Percentiles rank a stretch among this genome's conserved stretches.
These are phyloP conservation scores for Melanaphis sacchari DNA, from an alignment of 1,140 invertebrate genomes.

Conservation along the genomic window DNA sequence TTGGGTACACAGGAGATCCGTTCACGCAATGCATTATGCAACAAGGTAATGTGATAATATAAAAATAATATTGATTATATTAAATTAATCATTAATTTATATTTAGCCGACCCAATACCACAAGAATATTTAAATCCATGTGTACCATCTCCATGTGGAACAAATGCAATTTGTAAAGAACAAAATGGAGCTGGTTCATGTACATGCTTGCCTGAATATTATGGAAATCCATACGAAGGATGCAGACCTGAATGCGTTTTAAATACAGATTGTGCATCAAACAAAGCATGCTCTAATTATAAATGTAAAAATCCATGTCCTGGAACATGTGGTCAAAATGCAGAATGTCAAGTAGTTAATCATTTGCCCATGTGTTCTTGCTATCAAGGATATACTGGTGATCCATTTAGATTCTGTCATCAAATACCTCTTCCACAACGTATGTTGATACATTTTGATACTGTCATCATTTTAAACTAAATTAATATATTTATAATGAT, in stretches of 20 bases:
- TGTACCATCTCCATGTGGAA: slow-evolving; percentile 70
- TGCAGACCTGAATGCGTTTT: slow-evolving; percentile 77
- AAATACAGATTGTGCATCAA: slow-evolving; percentile 73
- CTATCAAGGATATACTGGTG: slow-evolving; percentile 64
- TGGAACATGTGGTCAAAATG: slow-evolving; percentile 67
- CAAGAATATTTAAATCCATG: slow-evolving; percentile 64
- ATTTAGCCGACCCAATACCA: slow-evolving; percentile 62
- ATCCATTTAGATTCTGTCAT: slow-evolving; percentile 67
- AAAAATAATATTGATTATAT: neutral
- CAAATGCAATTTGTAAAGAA: slow-evolving; percentile 71
- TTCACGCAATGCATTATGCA: slow-evolving; percentile 66
- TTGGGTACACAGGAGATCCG: slow-evolving; percentile 69
- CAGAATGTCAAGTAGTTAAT: slow-evolving; percentile 69
- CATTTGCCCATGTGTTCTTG: slow-evolving; percentile 70
- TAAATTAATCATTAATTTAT: slow-evolving; percentile 23
- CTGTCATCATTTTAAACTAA: slow-evolving; percentile 53
- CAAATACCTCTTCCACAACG: slow-evolving; percentile 64
- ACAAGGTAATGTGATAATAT: slow-evolving; percentile 41
- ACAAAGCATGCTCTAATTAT: slow-evolving; percentile 72
- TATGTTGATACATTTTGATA: slow-evolving; percentile 65
- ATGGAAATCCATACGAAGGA: slow-evolving; percentile 71
- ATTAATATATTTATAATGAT: slow-evolving; percentile 62
- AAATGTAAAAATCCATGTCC: slow-evolving; percentile 75
- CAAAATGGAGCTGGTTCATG: slow-evolving; percentile 68
- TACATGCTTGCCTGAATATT: slow-evolving; percentile 70